These are phyloP conservation scores for Lycaena phlaeas DNA, from an alignment of 2,888 invertebrate genomes.

Conservation along the genomic window DNA sequence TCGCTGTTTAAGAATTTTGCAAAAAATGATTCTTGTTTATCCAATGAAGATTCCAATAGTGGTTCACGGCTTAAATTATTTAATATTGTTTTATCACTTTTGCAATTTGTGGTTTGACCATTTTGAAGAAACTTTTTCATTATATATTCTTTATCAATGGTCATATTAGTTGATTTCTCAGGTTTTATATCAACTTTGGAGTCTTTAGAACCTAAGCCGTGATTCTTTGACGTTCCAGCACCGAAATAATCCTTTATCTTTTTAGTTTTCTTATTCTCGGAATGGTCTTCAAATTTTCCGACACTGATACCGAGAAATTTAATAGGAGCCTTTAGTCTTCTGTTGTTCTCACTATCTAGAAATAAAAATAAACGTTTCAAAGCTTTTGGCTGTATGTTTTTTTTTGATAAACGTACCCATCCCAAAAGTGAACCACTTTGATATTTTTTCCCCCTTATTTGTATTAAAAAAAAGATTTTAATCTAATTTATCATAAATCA, in stretches of 20 bases:
- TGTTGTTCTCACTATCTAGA: slow-evolving; percentile 47
- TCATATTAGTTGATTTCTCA: slow-evolving; percentile 9
- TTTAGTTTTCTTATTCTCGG: slow-evolving; percentile 64
- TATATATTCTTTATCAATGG: slow-evolving; percentile 39
- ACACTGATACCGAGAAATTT: slow-evolving; percentile 84
- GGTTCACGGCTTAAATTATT: not conserved
- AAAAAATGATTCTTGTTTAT: slow-evolving; percentile 64
- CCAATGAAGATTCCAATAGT: slow-evolving; percentile 34
- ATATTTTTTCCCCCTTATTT: too few species aligned
- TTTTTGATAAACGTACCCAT: too few species aligned
- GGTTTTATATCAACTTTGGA: not conserved
- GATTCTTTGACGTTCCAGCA: slow-evolving; percentile 41
- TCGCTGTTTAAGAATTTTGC: slow-evolving; percentile 43
- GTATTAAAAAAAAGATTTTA: too few species aligned
- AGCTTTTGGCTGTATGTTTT: too few species aligned
- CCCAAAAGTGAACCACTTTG: too few species aligned
- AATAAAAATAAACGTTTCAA: too few species aligned
- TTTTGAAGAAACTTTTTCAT: slow-evolving; percentile 39
- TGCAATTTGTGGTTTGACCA: slow-evolving; percentile 16
- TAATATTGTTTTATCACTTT: slow-evolving; percentile 9
- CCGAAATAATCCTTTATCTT: slow-evolving; percentile 74
- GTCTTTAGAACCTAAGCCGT: slow-evolving; percentile 11
- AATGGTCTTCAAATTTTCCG: slow-evolving; percentile 80
- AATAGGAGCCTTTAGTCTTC: slow-evolving; percentile 67
- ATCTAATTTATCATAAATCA: too few species aligned